Conservation (phyloP, 2,888 invertebrate genomes). For the Leptopilina drosophilae region DNA sequence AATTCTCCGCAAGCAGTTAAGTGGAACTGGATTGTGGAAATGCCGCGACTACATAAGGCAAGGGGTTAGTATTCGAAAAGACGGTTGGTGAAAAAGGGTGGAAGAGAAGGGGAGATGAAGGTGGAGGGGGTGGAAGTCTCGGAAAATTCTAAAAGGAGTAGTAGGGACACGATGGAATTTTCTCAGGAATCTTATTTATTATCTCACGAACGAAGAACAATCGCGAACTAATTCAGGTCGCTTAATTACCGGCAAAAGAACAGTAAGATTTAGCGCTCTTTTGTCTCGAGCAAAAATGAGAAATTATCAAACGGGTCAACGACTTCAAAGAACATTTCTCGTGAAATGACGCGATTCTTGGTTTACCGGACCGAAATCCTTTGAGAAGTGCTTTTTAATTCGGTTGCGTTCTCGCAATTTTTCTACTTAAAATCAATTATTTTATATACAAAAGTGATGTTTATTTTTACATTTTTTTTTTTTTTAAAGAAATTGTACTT, state of each 20-base stretch:
- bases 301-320: conserved; percentile 74
- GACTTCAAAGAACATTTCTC: conserved; percentile 45
- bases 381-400: conserved; percentile 2
- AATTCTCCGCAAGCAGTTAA: conserved; percentile 68
- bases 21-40: conserved; percentile 69
- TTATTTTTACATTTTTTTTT: too few relatives aligned
- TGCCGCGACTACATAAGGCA: conserved; percentile 52
- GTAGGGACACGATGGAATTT: conserved; percentile 66
- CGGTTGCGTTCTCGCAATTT: neutral
- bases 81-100: conserved; percentile 26
- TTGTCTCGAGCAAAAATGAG: conserved; percentile 75
- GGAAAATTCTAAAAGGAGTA: conserved; percentile 25
- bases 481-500: too few relatives aligned
- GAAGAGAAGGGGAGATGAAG: neutral
- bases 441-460: neutral
- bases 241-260: conserved; percentile 76
- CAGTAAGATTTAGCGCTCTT: conserved; percentile 76
- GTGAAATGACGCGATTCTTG: conserved; percentile 26
- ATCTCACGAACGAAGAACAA: conserved; percentile 71
- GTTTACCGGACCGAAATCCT: conserved; percentile 11
- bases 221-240: conserved; percentile 75
- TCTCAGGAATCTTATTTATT: conserved; percentile 75
- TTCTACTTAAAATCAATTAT: neutral
- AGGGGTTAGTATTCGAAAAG: conserved; percentile 46
- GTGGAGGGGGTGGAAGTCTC: neutral